Evolutionary conservation across 2,888 invertebrate species (phyloP).

Genomic region (Thecophora atra): DNA sequence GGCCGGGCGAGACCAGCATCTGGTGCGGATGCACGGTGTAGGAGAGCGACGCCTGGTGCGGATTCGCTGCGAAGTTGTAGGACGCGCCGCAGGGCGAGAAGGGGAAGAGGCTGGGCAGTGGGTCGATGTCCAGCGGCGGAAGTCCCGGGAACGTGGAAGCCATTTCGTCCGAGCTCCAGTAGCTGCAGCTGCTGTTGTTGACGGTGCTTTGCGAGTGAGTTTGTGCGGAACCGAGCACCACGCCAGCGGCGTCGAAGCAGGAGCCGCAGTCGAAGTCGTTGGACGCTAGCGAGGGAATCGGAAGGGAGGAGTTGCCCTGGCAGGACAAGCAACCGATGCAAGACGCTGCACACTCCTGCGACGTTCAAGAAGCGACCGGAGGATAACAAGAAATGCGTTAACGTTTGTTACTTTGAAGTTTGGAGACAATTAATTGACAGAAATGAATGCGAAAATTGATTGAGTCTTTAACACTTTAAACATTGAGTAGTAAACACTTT

Average conservation of each 20-base stretch:
- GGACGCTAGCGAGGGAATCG: constrained; percentile 63
- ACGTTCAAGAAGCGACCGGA: no score
- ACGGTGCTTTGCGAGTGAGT: constrained; percentile 53
- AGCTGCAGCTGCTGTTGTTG: constrained; percentile 56
- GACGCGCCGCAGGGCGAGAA: constrained; percentile 83
- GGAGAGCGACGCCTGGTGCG: constrained; percentile 67
- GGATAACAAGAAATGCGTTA: no score
- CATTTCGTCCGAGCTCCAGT: constrained; percentile 76
- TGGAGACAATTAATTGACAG: no score
- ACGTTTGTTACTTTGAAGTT: no score
- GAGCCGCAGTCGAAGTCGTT: constrained; percentile 66
- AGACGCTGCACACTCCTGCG: constrained; percentile 66
- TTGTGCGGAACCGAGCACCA: constrained; percentile 56
- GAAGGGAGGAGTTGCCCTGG: constrained; percentile 64
- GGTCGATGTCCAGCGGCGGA: constrained; percentile 85
- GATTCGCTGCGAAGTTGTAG: constrained; percentile 71
- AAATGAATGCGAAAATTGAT: no score
- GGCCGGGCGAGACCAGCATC: constrained; percentile 73
- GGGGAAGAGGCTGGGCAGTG: constrained; percentile 85
- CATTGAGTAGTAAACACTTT: no score
- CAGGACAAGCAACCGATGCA: constrained; percentile 66
- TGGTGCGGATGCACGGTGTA: constrained; percentile 71
- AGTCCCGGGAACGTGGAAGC: constrained; percentile 84
- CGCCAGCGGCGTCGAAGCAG: constrained; percentile 62
- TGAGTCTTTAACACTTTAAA: no score